Percentiles rank a stretch among this genome's conserved stretches.
phyloP scores from a whole-genome alignment of 1,140 invertebrate genomes.

The Drosophila ambigua region DNA sequence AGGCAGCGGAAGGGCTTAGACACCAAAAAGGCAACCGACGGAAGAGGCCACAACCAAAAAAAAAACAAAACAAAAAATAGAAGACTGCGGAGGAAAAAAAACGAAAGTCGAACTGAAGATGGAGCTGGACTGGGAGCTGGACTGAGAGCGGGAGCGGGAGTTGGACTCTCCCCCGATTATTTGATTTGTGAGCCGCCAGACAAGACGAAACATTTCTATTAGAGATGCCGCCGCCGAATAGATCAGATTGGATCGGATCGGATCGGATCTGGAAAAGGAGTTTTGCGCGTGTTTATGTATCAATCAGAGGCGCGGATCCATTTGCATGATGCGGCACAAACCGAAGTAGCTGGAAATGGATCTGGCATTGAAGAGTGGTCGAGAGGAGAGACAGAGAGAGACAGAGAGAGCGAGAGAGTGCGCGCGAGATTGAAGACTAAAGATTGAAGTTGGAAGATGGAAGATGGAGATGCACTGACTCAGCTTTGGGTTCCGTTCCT shows the following conservation, averaged over 20 bases:
- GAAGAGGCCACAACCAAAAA: conserved; percentile 20
- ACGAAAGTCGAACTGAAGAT: conserved; percentile 46
- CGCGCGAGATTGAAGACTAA: conserved; percentile 1
- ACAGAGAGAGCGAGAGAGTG: neutral
- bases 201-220: conserved; percentile 62
- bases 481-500: conserved; percentile 33
- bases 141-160: no score
- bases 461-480: conserved; percentile 42
- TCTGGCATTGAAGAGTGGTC: conserved; percentile 38
- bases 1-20: conserved; percentile 76
- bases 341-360: conserved; percentile 59
- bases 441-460: conserved; percentile 11
- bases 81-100: conserved; percentile 25
- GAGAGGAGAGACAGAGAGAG: conserved; percentile 9
- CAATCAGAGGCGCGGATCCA: conserved; percentile 74
- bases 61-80: conserved; percentile 8
- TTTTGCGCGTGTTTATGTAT: conserved; percentile 79
- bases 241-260: conserved; percentile 15
- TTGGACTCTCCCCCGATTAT: conserved; percentile 3
- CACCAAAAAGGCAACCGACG: conserved; percentile 58
- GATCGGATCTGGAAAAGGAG: conserved; percentile 45
- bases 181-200: conserved; percentile 7
- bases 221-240: conserved; percentile 52
- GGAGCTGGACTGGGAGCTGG: neutral
- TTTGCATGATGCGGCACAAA: conserved; percentile 77